phyloP scores from a whole-genome alignment of 1,140 invertebrate genomes.

The Macrosteles quadrilineatus region DNA sequence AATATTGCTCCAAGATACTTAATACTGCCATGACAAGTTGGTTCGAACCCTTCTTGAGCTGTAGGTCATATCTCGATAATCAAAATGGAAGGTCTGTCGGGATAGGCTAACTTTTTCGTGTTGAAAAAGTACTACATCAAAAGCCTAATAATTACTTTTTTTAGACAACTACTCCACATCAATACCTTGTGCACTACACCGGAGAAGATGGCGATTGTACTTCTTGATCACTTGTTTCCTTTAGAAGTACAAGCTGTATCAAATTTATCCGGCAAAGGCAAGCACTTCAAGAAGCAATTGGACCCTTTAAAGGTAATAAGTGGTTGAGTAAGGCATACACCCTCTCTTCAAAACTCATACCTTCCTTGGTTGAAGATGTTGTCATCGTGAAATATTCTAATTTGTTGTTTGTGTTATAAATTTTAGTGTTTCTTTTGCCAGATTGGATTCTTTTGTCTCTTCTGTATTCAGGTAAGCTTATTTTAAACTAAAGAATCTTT shows the following conservation, averaged over 20 bases:
- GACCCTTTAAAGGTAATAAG: conserved; percentile 56
- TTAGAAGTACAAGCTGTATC: conserved; percentile 56
- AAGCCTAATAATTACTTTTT: no score
- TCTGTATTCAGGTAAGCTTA: no score
- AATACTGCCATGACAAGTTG: no score
- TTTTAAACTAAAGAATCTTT: no score
- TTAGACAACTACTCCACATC: conserved; percentile 58
- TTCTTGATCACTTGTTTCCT: conserved; percentile 58
- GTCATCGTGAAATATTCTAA: not conserved
- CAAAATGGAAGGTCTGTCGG: no score
- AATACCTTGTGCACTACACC: conserved; percentile 57
- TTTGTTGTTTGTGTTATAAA: not conserved
- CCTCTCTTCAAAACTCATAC: not conserved
- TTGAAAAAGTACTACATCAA: no score
- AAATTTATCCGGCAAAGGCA: conserved; percentile 58
- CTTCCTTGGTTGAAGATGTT: not conserved
- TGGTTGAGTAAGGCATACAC: conserved; percentile 12
- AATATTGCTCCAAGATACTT: no score
- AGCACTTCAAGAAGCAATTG: conserved; percentile 58
- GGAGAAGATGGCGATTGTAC: conserved; percentile 59
- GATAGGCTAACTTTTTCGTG: no score
- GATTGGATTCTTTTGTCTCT: no score
- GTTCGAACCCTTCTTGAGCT: no score
- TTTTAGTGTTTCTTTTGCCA: no score
- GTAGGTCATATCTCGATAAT: no score